Conservation (phyloP, 2,113 vertebrate species). For the Austrofundulus limnaeus region DNA sequence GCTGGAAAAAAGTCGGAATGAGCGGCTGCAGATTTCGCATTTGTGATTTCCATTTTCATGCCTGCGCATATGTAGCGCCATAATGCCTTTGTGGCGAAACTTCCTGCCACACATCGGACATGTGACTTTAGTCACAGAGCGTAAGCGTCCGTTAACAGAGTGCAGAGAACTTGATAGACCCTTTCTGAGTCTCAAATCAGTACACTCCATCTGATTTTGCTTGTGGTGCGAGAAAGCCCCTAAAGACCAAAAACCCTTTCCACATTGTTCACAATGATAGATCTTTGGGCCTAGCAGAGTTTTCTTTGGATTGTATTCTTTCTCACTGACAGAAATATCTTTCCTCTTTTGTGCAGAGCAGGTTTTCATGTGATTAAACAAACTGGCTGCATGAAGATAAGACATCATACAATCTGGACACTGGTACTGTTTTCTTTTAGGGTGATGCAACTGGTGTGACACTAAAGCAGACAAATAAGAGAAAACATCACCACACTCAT, state of each 20-base stretch:
- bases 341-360: constrained; percentile 54
- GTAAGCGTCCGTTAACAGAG: constrained; percentile 52
- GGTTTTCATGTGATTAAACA: constrained; percentile 69
- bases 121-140: constrained; percentile 55
- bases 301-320: constrained; percentile 80
- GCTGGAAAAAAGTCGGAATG: constrained; percentile 78
- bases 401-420: constrained; percentile 71
- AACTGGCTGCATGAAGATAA: constrained; percentile 61
- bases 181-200: constrained; percentile 57
- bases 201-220: constrained; percentile 68
- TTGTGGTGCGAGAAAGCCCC: constrained; percentile 80
- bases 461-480: constrained; percentile 72
- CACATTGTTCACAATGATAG: constrained; percentile 79
- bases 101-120: constrained; percentile 75
- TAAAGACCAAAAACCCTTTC: constrained; percentile 81
- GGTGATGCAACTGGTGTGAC: constrained; percentile 74
- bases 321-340: constrained; percentile 35
- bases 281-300: constrained; percentile 80
- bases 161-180: constrained; percentile 27
- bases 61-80: constrained; percentile 73
- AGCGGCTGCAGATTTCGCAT: constrained; percentile 76
- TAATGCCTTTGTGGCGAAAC: constrained; percentile 72
- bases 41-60: constrained; percentile 74
- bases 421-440: constrained; percentile 66
- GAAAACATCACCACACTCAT: constrained; percentile 72